Evolutionary conservation across 2,888 invertebrate species (phyloP), one percentile per base, ranked within the genome.

Genomic region (Xestia sexstrigata): DNA sequence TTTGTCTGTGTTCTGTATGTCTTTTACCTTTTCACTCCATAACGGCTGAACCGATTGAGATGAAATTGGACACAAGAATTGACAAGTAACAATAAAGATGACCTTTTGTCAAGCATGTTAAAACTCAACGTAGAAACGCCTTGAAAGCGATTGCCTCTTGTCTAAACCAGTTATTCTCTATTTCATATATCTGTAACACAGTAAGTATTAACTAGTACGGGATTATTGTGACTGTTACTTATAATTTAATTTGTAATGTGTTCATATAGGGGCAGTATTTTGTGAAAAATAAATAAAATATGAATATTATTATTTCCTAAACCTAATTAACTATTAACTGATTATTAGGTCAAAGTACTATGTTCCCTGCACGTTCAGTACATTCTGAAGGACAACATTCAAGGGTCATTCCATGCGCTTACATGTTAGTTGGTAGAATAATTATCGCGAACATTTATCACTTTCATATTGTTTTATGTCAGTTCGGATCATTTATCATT

Each of bases 401-500:
- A 49, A 73, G 80, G 86, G 82, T 79, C 78, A 74, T 67, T 58
- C 60, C 76, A 75, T 73, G 81, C 74, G 79, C 82, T 78, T 88
- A 84, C 81, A 70, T 87, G 83, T 86, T 81, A 83, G 88, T 87
- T 88, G 88, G 88, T 83, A 86, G 87, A 89, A 91, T 89, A 90
- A 90, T 90, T 90, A 91, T 91, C 88, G 84, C 82, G 85, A 86
- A 86, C 92, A 93, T 93, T 93, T 91, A 93, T 93, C 93, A 93
- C 90, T 90, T 91, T 91, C 89, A 85, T 90, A 87, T 85, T 90
- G 91, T 91, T 91, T 90, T 89, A 89, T 88, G 92, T 91, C 91
- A 90, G 87, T 87, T 84, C n/a, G 83, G 86, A 90, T 90, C 92
- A 93, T 93, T 91, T 91, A 92, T 93, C 93, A 92, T 79, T 70